Evolutionary conservation across 2,888 invertebrate species (phyloP).

Genomic region (Xanthia togata): DNA sequence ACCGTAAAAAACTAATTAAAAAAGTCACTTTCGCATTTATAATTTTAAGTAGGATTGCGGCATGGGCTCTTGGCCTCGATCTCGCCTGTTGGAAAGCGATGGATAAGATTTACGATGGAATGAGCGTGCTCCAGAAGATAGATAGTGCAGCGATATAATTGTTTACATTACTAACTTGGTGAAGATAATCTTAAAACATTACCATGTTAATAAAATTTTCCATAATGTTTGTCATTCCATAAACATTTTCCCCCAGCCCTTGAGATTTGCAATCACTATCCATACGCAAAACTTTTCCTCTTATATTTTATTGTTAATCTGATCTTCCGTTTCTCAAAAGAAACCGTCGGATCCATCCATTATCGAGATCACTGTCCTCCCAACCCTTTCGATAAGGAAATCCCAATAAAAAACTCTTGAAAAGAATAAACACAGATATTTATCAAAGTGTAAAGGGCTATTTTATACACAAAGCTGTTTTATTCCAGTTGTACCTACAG

Average conservation of each 20-base stretch:
- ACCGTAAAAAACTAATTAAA: too few relatives aligned
- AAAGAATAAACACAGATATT: conserved; percentile 52
- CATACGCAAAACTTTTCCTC: conserved; percentile 26
- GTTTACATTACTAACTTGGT: not conserved
- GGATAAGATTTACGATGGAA: too few relatives aligned
- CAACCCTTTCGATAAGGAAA: conserved; percentile 59
- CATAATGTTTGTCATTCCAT: not conserved
- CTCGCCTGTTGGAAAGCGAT: too few relatives aligned
- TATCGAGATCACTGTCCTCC: conserved; percentile 40
- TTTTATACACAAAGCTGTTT: conserved; percentile 35
- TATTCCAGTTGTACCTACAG: conserved; percentile 3
- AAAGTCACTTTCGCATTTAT: too few relatives aligned
- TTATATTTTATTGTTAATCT: conserved; percentile 46
- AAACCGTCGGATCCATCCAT: conserved; percentile 42
- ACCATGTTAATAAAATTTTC: not conserved
- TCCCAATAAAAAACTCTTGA: conserved; percentile 27
- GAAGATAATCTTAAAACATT: not conserved
- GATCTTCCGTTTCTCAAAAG: conserved; percentile 37
- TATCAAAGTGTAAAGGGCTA: conserved; percentile 37
- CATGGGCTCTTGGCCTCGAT: too few relatives aligned
- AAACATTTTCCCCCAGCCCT: not conserved
- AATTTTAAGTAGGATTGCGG: too few relatives aligned
- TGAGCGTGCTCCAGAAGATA: too few relatives aligned
- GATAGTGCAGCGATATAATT: too few relatives aligned
- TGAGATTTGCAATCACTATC: not conserved